Base-by-base conservation (phyloP, 37 sponge, comb jelly and placozoan species). In the Theonella swinhoei region DNA sequence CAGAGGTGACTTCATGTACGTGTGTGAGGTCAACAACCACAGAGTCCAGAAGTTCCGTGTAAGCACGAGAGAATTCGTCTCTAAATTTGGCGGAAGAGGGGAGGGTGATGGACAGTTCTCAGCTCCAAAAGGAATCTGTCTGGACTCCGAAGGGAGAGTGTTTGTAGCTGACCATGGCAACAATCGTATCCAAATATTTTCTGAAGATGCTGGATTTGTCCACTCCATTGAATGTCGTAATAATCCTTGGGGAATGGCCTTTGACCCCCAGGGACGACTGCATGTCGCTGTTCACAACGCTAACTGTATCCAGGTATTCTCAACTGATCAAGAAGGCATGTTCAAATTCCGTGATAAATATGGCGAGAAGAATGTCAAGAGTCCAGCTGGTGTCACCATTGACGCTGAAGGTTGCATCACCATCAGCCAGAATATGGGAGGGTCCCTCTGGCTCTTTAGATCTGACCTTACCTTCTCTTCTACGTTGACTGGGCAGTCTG, bases 231-330 rank as follows among this genome's bases (percentile, higher is more conserved):
- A 43, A 30, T 64, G 78, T 39, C 63, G 74, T 4, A 64, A n/a
- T 47, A 65, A 72, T 47, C 88, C 88, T 3, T 82, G 82, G 82
- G 88, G 82, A 14, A 28, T 88, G n/a, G 78, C 88, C 25, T 77
- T 88, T 59, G 88, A 76, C 39, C 39, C 60, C 9, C 20, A 60
- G 22, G 88, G 88, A 4, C 75, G 77, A 32, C 71, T 82, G 8
- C 83, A 82, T 70, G 83, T 82, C 62, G 83, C 78, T 33, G 58
- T 36, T 24, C 62, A 76, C 60, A 32, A 26, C 4, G 41, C 34
- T 31, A 60, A 65, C 34, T 71, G 36, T 17, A 62, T 88, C 42
- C 29, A 43, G 0, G 78, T 88, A 8, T 88, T 88, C 64, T 40
- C 63, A 23, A 30, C 70, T 30, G 83, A 88, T 29, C n/a, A n/a